Conservation (phyloP, 2,113 vertebrate species). For the Phyllostomus discolor region DNA sequence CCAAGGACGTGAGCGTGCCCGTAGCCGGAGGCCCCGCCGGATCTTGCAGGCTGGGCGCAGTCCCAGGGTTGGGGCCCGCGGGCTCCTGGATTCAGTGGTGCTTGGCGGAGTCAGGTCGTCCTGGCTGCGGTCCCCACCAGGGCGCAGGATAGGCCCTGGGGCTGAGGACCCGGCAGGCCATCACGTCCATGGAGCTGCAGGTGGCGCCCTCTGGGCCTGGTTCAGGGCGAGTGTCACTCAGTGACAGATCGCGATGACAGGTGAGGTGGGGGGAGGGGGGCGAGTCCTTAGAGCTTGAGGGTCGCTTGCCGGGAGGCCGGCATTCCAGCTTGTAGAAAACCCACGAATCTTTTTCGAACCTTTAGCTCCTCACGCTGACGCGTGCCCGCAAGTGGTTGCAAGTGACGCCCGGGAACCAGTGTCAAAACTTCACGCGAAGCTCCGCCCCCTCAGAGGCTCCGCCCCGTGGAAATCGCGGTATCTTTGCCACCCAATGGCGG, state of each 20-base stretch:
- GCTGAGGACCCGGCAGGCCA: not conserved
- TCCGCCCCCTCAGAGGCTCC: not conserved
- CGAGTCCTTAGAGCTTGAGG: not conserved
- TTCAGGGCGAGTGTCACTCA: too few relatives aligned
- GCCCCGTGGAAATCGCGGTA: not conserved
- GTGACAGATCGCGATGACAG: not conserved
- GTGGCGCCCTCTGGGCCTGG: not conserved
- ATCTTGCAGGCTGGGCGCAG: too few relatives aligned
- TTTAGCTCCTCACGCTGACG: fast-evolving
- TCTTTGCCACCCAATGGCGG: fast-evolving
- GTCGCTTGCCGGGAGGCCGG: too few relatives aligned
- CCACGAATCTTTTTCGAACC: too few relatives aligned
- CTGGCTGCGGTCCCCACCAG: not conserved
- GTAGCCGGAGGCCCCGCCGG: too few relatives aligned
- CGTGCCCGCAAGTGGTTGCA: not conserved
- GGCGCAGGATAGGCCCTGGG: not conserved
- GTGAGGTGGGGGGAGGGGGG: not conserved
- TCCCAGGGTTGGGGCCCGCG: not conserved
- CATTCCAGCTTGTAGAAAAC: too few relatives aligned
- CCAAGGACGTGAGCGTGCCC: not conserved
- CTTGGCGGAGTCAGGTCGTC: not conserved
- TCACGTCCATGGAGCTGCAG: too few relatives aligned
- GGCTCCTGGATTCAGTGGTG: not conserved
- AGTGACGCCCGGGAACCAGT: not conserved
- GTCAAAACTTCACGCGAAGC: not conserved